Conservation (phyloP, 2,888 invertebrate genomes). For the Hedychridium roseum region DNA sequence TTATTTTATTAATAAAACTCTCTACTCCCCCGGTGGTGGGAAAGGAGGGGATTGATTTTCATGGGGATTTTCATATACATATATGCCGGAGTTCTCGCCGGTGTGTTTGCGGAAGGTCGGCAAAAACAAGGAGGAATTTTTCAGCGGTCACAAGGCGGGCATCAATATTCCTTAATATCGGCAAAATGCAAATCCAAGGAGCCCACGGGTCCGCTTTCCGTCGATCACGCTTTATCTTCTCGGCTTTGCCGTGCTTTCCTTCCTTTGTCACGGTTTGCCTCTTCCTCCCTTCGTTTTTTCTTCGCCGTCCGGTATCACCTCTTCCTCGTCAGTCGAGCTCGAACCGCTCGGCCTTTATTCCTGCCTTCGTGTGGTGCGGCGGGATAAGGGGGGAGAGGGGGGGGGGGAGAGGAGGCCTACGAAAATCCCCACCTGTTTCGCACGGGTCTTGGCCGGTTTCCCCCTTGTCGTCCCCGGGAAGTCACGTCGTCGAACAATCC, state of each 20-base stretch:
- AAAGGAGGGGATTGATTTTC: no score
- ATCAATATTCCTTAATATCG: slow-evolving; percentile 40
- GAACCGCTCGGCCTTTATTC: slow-evolving; percentile 17
- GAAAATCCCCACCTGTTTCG: slow-evolving; percentile 11
- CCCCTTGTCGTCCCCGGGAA: not conserved
- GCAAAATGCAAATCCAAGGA: slow-evolving; percentile 41
- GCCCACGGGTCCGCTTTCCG: slow-evolving; percentile 22
- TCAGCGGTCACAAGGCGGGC: slow-evolving; percentile 36
- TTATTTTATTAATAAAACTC: no score
- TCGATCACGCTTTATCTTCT: slow-evolving; percentile 16
- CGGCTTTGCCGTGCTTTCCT: slow-evolving; percentile 18
- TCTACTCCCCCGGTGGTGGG: no score
- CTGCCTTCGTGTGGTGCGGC: no score
- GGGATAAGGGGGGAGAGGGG: no score
- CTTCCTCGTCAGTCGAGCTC: slow-evolving; percentile 13
- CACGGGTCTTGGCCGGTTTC: not conserved
- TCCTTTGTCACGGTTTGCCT: slow-evolving; percentile 18
- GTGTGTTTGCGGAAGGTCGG: no score
- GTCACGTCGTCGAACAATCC: slow-evolving; percentile 12
- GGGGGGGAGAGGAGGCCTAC: slow-evolving; percentile 16
- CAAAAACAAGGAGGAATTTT: slow-evolving; percentile 33
- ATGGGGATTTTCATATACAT: no score
- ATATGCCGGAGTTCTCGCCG: no score
- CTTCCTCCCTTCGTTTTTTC: slow-evolving; percentile 11
- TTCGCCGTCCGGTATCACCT: slow-evolving; percentile 7